Evolutionary conservation across 2,797 vertebrate genomes (phyloP), one percentile per base, ranked within the genome.

Genomic region (Odontamblyopus lacepedii): DNA sequence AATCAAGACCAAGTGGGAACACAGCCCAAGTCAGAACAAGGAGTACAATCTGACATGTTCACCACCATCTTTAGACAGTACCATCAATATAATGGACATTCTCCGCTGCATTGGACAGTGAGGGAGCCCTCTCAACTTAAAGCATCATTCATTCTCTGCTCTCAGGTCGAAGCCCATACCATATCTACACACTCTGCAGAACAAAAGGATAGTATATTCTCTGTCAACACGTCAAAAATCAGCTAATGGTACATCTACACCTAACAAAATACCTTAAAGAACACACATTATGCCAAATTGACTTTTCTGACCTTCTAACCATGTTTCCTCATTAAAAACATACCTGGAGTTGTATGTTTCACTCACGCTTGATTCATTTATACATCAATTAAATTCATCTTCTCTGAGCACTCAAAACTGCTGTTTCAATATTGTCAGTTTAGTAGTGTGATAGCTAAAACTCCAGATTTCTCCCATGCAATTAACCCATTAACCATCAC

Each of bases 11-110:
- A 57, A 30, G 57, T 60, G 57, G 30, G 57, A 60, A 60, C 27
- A 60, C 27, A 30, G 57, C 27, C 57, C 2, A 18, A 30, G 15
- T 30, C 7, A 18, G 61, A n/a, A 38, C 61, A 35, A 63, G 19
- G 30, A 63, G 30, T 63, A 63, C 61, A 63, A 63, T 63, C 61
- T 4, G 61, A 63, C 61, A 63, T n/a, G 30, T 63, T 26, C 30
- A 38, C 30, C 18, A 86, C 77, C 86, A 85, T 87, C 56, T 79
- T 83, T 80, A 88, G 85, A 89, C 83, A 69, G 64, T 83, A 82
- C 80, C 88, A 86, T 74, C 77, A 79, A 81, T 76, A 82, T 71
- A 77, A 85, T 88, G 88, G 88, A 92, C 90, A 92, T 90, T 90
- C 89, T 87, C 82, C 63, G 82, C 75, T 76, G 79, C 44, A 48